Percentiles rank a stretch among this genome's conserved stretches.
Conservation (phyloP, 2,888 invertebrate species). For the Xestia ashworthii region DNA sequence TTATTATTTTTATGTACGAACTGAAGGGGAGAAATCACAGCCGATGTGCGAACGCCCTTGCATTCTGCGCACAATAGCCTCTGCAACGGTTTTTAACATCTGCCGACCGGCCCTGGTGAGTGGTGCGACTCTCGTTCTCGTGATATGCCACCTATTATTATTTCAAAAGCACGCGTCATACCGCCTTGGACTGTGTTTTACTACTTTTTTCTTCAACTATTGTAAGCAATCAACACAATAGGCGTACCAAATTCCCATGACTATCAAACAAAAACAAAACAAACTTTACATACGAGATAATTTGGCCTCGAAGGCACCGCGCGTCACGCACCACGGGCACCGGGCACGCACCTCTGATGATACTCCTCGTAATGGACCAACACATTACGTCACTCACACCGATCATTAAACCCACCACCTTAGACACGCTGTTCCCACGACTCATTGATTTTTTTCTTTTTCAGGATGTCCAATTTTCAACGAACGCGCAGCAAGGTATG, state of each 20-base stretch:
- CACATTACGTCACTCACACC: conserved; percentile 85
- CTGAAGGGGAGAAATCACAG: conserved; percentile 86
- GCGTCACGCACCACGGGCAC: conserved; percentile 81
- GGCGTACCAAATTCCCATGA: conserved; percentile 79
- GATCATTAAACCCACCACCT: conserved; percentile 82
- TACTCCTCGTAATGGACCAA: conserved; percentile 82
- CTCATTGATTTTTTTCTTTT: conserved; percentile 78
- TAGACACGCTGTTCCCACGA: conserved; percentile 84
- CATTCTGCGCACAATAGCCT: conserved; percentile 82
- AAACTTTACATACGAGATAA: conserved; percentile 75
- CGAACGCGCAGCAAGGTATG: conserved; percentile 93
- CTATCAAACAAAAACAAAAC: conserved; percentile 77
- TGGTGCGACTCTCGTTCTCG: conserved; percentile 56
- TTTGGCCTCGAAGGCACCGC: conserved; percentile 75
- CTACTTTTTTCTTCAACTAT: conserved; percentile 69
- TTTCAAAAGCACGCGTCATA: conserved; percentile 62
- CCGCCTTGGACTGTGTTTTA: conserved; percentile 63
- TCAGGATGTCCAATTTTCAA: conserved; percentile 92
- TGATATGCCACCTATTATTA: conserved; percentile 76
- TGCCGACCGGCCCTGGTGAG: conserved; percentile 73
- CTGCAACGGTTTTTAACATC: conserved; percentile 90
- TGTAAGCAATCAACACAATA: conserved; percentile 73
- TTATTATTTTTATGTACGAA: conserved; percentile 57
- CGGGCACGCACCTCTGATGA: conserved; percentile 77
- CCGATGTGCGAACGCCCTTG: conserved; percentile 78